phyloP scores from a whole-genome alignment of 1,140 invertebrate species.

The Archivesica marissinica region DNA sequence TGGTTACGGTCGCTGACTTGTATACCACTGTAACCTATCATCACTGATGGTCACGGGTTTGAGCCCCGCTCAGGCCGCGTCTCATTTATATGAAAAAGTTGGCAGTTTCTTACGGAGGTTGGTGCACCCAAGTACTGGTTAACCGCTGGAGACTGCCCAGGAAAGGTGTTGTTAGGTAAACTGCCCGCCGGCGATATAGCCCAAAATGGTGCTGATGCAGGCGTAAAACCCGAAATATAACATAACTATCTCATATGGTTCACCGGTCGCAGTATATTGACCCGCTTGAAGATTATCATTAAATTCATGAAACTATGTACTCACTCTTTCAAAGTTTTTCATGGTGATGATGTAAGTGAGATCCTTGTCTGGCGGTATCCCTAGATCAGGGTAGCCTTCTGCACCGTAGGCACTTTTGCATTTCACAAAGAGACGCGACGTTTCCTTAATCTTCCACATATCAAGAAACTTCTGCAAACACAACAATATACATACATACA shows the following conservation, averaged over 20 bases:
- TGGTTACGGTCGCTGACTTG: too few species aligned
- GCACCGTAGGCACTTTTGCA: neutral
- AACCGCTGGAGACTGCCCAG: too few species aligned
- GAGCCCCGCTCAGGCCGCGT: too few species aligned
- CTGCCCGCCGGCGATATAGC: too few species aligned
- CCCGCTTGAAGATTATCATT: neutral
- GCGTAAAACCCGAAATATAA: too few species aligned
- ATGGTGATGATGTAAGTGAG: constrained; percentile 5
- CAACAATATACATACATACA: neutral
- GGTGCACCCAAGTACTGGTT: too few species aligned
- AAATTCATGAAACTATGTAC: neutral
- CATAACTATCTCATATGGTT: neutral
- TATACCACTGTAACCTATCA: too few species aligned
- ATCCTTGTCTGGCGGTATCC: constrained; percentile 29
- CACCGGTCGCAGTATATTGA: neutral
- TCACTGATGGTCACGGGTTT: too few species aligned
- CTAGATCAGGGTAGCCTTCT: neutral
- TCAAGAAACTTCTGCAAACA: neutral
- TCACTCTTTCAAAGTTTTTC: constrained; percentile 30
- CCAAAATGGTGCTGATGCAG: too few species aligned
- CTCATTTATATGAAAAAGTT: too few species aligned
- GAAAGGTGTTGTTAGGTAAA: too few species aligned
- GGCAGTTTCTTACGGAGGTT: too few species aligned
- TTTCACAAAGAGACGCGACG: neutral
- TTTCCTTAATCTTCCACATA: constrained; percentile 12